Conservation (phyloP, 2,797 vertebrate genomes). For the Valencia hispanica region DNA sequence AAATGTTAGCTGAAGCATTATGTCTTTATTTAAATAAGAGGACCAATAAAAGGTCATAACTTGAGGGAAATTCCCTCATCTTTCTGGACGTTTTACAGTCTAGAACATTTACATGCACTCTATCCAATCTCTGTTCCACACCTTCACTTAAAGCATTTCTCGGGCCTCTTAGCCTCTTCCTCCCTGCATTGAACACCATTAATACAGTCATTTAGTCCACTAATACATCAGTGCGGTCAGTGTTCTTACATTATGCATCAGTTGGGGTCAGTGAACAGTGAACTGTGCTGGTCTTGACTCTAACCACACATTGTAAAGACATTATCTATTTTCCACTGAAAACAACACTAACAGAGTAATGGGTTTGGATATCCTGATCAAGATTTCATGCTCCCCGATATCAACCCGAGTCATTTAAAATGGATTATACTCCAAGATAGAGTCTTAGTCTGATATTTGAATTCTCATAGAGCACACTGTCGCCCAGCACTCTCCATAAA, state of each 20-base stretch:
- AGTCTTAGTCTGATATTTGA: not conserved
- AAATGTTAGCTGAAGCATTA: not conserved
- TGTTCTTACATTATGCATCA: slow-evolving; percentile 78
- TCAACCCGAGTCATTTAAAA: not conserved
- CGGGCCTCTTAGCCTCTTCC: slow-evolving; percentile 58
- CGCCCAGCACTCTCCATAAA: not conserved
- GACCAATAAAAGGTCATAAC: not conserved
- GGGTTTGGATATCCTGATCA: slow-evolving; percentile 24
- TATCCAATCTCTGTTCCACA: slow-evolving; percentile 56
- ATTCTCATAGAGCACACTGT: not conserved
- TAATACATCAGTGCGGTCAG: slow-evolving; percentile 74
- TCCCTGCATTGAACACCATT: slow-evolving; percentile 61
- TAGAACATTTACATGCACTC: not conserved
- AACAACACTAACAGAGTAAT: slow-evolving; percentile 41
- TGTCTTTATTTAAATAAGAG: slow-evolving; percentile 2
- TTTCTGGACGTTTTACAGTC: not conserved
- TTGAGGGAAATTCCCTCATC: slow-evolving; percentile 19
- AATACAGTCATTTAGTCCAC: slow-evolving; percentile 69
- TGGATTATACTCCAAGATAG: not conserved
- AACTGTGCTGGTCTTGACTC: slow-evolving; percentile 70
- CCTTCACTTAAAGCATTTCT: slow-evolving; percentile 70
- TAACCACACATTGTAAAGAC: slow-evolving; percentile 77
- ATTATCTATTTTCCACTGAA: slow-evolving; percentile 68
- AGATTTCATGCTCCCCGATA: not conserved
- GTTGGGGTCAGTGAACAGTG: slow-evolving; percentile 66